Base-by-base conservation (phyloP, 2,113 vertebrate genomes). In the Corythornis cristatus region DNA sequence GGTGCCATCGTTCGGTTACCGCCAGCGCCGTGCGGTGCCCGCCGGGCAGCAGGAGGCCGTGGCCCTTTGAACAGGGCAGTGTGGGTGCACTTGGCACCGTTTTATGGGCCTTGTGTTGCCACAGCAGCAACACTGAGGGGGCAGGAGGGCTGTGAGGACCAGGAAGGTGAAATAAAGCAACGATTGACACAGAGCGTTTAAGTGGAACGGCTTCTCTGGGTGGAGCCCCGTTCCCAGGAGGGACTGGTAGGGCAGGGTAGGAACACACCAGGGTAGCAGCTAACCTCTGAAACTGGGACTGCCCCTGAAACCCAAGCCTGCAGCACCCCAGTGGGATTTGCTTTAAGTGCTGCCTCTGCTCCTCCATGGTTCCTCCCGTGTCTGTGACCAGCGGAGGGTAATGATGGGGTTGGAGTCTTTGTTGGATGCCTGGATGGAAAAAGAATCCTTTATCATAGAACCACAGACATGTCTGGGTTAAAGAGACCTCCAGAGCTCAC, bases 211-310 rank as follows among this genome's bases (percentile, higher is more conserved):
- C 84, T 86, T 35, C 89, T 86, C 62, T 74, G 90, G 90, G 90
- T 83, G 95, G 93, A 93, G 88, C 90, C 54, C 58, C 9, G 0
- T 80, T 94, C 89, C 78, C 75, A 93, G 72, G 85, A 90, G 79
- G 66, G 61, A 88, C 95, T 93, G 94, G 95, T 93, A 91, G 88
- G 81, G 83, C 92, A 91, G 92, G 83, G 23, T 91, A 22, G 56
- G 45, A 48, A 65, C 11, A 20, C 0, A 0, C 50, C 18, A 16
- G 0, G 37, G 25, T 37, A 15, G 48, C 9, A 74, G 61, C 66
- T 75, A 54, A 64, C 48, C 56, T 80, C 67, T 81, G 81, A 9
- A 82, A 75, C 62, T 78, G 72, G 40, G 83, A 16, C 26, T 88
- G 85, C 29, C 40, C 7, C 0, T 64, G 31, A 78, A 83, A 43